A percentile compares a stretch with the other conserved stretches of the same genome.
Evolutionary conservation across 2,797 vertebrate species (phyloP).

Genomic region (Rhinella marina): DNA sequence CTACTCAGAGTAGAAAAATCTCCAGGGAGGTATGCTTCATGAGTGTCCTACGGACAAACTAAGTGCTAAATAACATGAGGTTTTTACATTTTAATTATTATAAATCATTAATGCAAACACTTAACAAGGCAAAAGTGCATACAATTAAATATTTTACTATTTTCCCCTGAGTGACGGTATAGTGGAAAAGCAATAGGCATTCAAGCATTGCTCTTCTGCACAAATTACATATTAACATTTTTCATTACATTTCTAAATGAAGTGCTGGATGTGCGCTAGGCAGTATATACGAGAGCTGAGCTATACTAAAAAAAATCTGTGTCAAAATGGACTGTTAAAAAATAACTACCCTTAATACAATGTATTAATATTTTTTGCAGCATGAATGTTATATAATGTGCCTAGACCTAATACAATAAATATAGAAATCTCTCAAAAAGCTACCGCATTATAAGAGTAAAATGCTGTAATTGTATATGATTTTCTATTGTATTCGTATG

Average conservation of each 20-base stretch:
- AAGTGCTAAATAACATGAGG: constrained; percentile 46
- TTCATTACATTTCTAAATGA: constrained; percentile 35
- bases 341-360: not conserved
- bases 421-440: not conserved
- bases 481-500: not conserved
- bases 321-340: not conserved
- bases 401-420: not conserved
- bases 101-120: constrained; percentile 54
- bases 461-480: not conserved
- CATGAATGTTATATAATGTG: not conserved
- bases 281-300: not conserved
- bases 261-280: not conserved
- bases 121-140: constrained; percentile 51
- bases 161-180: constrained; percentile 37
- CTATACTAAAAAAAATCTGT: not conserved
- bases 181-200: constrained; percentile 27
- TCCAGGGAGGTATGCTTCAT: constrained; percentile 25
- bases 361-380: not conserved
- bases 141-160: constrained; percentile 40
- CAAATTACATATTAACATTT: constrained; percentile 31
- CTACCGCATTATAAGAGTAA: not conserved
- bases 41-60: constrained; percentile 46
- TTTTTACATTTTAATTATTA: constrained; percentile 53
- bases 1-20: constrained; percentile 14
- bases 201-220: constrained; percentile 30